Conservation (phyloP, 2,888 invertebrate genomes). For the Serrognathus titanus region DNA sequence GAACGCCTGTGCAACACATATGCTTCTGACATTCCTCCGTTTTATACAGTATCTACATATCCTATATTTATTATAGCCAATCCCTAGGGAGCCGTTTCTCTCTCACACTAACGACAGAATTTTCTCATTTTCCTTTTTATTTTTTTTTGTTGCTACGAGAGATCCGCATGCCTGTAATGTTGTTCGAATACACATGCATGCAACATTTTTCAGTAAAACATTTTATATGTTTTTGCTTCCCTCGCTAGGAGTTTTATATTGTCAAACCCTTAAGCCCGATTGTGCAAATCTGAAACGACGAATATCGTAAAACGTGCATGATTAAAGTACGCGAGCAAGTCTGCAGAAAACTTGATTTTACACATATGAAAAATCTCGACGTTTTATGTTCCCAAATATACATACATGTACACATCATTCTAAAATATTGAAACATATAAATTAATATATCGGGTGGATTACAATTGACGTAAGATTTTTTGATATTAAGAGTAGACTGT, state of each 20-base stretch:
- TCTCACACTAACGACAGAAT: constrained; percentile 40
- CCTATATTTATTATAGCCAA: constrained; percentile 50
- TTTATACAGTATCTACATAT: constrained; percentile 49
- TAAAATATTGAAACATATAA: no score
- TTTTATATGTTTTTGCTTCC: constrained; percentile 32
- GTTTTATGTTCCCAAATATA: no score
- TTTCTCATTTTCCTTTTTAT: constrained; percentile 29
- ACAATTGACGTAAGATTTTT: no score
- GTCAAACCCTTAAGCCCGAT: constrained; percentile 22
- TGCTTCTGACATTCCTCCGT: constrained; percentile 47
- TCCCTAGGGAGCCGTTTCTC: constrained; percentile 41
- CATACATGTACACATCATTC: no score
- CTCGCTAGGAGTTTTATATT: constrained; percentile 28
- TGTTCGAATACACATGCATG: constrained; percentile 34
- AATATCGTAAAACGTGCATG: constrained; percentile 12
- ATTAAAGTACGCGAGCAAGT: constrained; percentile 1
- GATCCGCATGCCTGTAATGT: constrained; percentile 28
- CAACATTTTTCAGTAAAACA: constrained; percentile 32
- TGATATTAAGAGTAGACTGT: no score
- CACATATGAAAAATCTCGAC: no score
- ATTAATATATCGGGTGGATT: no score
- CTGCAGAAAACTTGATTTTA: background rate
- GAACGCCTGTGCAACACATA: constrained; percentile 41
- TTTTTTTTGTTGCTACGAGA: constrained; percentile 23
- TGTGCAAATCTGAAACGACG: constrained; percentile 11